Conservation (phyloP, 1,140 invertebrate genomes). For the Drosophila equinoxialis region DNA sequence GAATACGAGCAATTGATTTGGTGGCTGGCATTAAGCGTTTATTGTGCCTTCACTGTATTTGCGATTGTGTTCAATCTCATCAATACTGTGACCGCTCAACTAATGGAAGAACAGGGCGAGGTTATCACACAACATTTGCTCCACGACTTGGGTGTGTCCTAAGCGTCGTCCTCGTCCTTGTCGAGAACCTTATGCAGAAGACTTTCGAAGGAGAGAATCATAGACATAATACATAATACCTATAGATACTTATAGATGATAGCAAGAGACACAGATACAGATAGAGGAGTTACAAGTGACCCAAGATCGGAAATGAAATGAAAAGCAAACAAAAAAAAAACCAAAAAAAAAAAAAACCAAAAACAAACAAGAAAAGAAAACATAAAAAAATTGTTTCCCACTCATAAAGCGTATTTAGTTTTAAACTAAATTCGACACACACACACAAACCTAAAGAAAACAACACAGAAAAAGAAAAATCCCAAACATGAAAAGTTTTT, state of each 20-base stretch:
- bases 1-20: conserved; percentile 96
- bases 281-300: conserved; percentile 24
- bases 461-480: conserved; percentile 24
- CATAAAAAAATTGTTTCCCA: conserved; percentile 25
- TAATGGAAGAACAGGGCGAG: conserved; percentile 82
- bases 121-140: conserved; percentile 82
- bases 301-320: neutral
- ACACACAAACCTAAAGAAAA: neutral
- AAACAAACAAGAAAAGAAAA: no score
- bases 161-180: conserved; percentile 35
- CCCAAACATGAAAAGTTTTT: conserved; percentile 31
- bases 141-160: conserved; percentile 82
- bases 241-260: conserved; percentile 19
- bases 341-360: conserved; percentile 11
- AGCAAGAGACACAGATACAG: conserved; percentile 18
- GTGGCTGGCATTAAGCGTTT: conserved; percentile 97
- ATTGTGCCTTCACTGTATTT: conserved; percentile 95
- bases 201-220: conserved; percentile 48
- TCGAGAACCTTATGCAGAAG: neutral
- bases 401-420: conserved; percentile 60
- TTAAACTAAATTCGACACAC: conserved; percentile 66
- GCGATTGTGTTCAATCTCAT: conserved; percentile 96
- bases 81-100: conserved; percentile 85
- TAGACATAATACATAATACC: conserved; percentile 34
- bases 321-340: conserved; percentile 20